phyloP scores from a whole-genome alignment of 53 echinoderm and acorn worm species.

The Stichopus horrens region DNA sequence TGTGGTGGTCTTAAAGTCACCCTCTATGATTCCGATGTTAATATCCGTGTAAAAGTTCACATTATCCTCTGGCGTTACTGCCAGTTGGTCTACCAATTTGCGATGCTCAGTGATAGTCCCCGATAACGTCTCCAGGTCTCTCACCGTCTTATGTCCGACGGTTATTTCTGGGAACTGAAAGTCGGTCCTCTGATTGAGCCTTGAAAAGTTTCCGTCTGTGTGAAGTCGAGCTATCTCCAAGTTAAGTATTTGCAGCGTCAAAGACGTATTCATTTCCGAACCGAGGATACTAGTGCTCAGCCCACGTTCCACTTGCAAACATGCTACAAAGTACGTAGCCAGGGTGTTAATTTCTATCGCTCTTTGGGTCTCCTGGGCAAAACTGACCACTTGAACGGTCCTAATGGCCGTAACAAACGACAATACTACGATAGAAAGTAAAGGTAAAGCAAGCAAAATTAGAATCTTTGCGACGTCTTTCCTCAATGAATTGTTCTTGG shows the following conservation, averaged over 20 bases:
- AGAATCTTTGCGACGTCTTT: slow-evolving; percentile 26
- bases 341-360: background rate
- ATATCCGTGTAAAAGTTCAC: slow-evolving; percentile 65
- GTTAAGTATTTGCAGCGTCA: background rate
- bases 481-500: background rate
- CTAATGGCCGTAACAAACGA: background rate
- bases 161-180: slow-evolving; percentile 12
- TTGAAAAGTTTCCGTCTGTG: background rate
- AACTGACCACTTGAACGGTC: background rate
- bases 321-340: background rate
- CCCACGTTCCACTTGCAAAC: slow-evolving; percentile 33
- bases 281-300: slow-evolving; percentile 19
- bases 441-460: slow-evolving; percentile 14
- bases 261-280: background rate
- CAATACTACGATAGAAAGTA: slow-evolving; percentile 1
- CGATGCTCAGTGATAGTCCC: background rate
- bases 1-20: slow-evolving; percentile 30
- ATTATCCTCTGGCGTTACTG: slow-evolving; percentile 2
- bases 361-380: background rate
- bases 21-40: slow-evolving; percentile 53
- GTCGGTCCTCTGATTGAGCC: background rate
- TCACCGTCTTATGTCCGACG: background rate
- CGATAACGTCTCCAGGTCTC: background rate
- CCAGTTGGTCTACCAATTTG: background rate
- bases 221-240: background rate